phyloP scores from a whole-genome alignment of 2,797 vertebrate genomes.

The Artibeus jamaicensis region DNA sequence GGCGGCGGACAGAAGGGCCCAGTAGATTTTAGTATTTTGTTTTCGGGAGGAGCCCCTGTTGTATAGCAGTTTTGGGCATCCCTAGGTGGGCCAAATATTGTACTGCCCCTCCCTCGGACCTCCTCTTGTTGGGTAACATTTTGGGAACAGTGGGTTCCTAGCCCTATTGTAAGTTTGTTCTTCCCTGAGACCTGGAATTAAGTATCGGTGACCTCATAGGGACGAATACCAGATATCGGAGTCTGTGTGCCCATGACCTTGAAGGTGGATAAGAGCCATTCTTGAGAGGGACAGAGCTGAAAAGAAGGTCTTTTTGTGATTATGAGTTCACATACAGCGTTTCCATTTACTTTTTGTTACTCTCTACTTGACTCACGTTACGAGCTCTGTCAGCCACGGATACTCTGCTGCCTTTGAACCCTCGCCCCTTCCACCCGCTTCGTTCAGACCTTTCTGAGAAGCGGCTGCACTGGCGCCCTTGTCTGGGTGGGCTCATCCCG shows the following conservation, averaged over 20 bases:
- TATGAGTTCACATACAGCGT: neutral
- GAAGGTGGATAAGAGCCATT: neutral
- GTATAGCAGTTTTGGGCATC: no score
- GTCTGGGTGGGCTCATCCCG: neutral
- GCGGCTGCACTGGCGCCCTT: neutral
- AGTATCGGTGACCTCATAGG: neutral
- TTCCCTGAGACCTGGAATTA: neutral
- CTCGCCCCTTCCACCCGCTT: neutral
- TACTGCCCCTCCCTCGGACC: no score
- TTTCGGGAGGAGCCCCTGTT: no score
- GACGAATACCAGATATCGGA: neutral
- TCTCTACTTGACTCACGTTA: neutral
- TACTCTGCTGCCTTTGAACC: neutral
- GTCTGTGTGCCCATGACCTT: neutral
- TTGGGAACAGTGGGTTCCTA: neutral
- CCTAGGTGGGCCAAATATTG: no score
- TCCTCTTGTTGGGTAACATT: no score
- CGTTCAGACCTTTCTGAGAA: neutral
- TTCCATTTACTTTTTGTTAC: neutral
- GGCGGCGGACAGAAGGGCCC: no score
- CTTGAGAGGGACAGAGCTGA: neutral
- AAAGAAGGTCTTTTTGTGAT: neutral
- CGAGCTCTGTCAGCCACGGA: neutral
- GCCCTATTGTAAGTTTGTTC: neutral
- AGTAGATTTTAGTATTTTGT: no score